A percentile compares a stretch with the other conserved stretches of the same genome.
Conservation (phyloP, 2,888 invertebrate genomes). For the Endotricha flammealis region DNA sequence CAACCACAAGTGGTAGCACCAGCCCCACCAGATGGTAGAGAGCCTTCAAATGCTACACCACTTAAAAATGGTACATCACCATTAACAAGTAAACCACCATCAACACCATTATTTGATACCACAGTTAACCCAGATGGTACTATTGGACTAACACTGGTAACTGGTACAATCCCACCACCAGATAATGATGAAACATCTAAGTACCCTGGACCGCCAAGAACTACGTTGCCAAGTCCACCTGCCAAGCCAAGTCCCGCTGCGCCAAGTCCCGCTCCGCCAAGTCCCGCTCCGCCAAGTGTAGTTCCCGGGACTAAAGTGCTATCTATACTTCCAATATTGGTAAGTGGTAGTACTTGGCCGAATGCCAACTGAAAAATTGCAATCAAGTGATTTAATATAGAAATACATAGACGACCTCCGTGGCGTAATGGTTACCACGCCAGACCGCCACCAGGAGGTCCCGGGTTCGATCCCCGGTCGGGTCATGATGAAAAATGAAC, state of each 20-base stretch:
- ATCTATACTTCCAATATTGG: no score
- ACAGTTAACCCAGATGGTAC: constrained; percentile 36
- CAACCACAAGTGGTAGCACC: constrained; percentile 40
- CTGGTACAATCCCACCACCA: constrained; percentile 26
- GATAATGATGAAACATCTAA: constrained; percentile 12
- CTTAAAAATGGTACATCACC: constrained; percentile 32
- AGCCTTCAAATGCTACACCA: constrained; percentile 28
- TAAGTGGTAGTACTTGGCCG: no score
- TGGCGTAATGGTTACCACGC: no score
- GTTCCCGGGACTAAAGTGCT: no score
- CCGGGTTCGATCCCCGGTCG: no score
- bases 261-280: constrained; percentile 3
- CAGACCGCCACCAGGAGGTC: no score
- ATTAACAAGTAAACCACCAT: constrained; percentile 24
- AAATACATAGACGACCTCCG: no score
- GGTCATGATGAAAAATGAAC: no score
- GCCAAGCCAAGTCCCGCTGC: constrained; percentile 1
- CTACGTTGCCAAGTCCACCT: not conserved
- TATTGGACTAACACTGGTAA: constrained; percentile 33
- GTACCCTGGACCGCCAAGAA: not conserved
- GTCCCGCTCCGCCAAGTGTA: not conserved
- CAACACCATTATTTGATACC: constrained; percentile 30
- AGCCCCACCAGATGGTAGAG: constrained; percentile 32
- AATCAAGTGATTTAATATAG: no score
- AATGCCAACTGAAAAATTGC: no score